These are phyloP conservation scores for Oreortyx pictus DNA, from an alignment of 2,797 vertebrate species.

Conservation along the genomic window DNA sequence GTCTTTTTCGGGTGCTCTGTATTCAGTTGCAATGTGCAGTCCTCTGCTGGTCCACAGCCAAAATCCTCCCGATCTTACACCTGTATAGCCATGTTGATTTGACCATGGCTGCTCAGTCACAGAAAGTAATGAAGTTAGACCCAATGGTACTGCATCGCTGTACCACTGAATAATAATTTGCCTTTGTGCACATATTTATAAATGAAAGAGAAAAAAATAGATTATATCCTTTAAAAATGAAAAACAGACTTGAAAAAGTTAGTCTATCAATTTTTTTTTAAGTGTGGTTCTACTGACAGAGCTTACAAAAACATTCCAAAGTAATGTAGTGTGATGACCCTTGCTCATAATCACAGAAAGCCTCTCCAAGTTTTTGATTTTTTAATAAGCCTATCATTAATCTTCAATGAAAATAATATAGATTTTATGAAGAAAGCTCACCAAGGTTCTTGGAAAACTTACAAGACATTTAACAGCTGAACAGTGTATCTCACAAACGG, in stretches of 20 bases:
- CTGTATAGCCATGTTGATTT: background rate
- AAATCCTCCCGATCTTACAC: background rate
- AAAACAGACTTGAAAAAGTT: conserved; percentile 63
- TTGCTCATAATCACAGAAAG: conserved; percentile 66
- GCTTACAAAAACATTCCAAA: conserved; percentile 72
- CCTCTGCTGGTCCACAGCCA: background rate
- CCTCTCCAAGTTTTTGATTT: conserved; percentile 69
- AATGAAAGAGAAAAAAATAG: conserved; percentile 11
- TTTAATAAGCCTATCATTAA: conserved; percentile 71
- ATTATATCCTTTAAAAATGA: conserved; percentile 50
- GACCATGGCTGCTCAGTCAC: background rate
- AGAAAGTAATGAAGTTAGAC: background rate
- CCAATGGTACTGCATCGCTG: background rate
- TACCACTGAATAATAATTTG: background rate
- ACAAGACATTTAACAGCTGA: conserved; percentile 75
- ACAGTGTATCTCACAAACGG: conserved; percentile 74
- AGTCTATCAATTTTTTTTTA: conserved; percentile 30
- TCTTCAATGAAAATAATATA: conserved; percentile 74
- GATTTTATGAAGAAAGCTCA: conserved; percentile 74
- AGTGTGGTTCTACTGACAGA: conserved; percentile 58
- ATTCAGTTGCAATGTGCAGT: background rate
- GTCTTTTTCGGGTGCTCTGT: background rate
- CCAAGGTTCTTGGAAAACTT: conserved; percentile 72
- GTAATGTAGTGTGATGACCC: conserved; percentile 67
- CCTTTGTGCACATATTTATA: background rate